Evolutionary conservation across 2,113 vertebrate species (phyloP).

Genomic region (Puntigrus tetrazona): DNA sequence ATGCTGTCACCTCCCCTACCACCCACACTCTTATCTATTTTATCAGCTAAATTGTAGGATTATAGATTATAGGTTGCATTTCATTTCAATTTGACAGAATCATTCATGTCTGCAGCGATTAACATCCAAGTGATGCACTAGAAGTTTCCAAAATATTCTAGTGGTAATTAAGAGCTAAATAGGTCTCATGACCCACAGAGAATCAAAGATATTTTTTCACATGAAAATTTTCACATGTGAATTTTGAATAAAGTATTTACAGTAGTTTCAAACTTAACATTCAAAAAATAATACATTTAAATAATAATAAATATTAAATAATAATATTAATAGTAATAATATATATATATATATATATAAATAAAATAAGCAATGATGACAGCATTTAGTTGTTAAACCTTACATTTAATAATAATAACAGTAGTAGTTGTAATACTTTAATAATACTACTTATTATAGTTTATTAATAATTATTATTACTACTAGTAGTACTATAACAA

Average conservation of each 20-base stretch:
- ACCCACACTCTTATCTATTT: slow-evolving; percentile 5
- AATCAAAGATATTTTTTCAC: background rate
- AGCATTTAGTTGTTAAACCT: background rate
- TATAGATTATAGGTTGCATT: slow-evolving; percentile 23
- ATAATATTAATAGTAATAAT: too few relatives aligned
- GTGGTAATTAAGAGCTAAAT: background rate
- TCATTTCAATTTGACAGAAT: background rate
- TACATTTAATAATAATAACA: too few relatives aligned
- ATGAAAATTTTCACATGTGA: background rate
- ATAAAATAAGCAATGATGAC: too few relatives aligned
- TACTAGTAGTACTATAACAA: too few relatives aligned
- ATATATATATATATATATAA: too few relatives aligned
- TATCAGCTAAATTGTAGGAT: background rate
- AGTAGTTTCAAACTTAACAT: too few relatives aligned
- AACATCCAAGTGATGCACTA: background rate
- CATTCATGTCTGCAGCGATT: background rate
- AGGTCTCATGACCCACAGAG: background rate
- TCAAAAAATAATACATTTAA: too few relatives aligned
- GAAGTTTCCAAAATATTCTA: background rate
- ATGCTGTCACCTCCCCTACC: background rate
- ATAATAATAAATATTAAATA: too few relatives aligned
- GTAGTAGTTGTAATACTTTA: too few relatives aligned
- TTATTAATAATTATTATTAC: too few relatives aligned
- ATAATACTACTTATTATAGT: too few relatives aligned
- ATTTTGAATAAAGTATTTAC: background rate